Evolutionary conservation across 2,113 vertebrate genomes (phyloP).

Genomic region (Colaptes auratus): DNA sequence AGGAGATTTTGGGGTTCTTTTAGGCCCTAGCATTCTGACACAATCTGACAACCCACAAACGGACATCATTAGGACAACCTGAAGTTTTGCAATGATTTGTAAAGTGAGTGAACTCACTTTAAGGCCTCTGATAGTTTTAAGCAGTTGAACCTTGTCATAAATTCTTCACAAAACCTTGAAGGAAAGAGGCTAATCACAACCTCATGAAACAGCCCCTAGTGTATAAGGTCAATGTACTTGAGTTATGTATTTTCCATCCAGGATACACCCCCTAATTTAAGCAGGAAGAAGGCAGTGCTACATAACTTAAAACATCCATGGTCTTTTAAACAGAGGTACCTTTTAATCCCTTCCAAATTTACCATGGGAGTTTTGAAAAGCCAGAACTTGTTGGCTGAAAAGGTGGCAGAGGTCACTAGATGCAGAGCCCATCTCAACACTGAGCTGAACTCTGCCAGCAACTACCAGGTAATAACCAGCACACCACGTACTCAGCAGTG

Average conservation of each 20-base stretch:
- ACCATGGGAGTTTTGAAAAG: neutral
- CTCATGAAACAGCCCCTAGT: neutral
- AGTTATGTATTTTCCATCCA: neutral
- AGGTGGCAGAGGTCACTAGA: neutral
- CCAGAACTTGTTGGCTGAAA: neutral
- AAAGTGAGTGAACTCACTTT: neutral
- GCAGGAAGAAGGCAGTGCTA: neutral
- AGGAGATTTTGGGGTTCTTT: neutral
- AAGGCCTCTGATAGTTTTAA: neutral
- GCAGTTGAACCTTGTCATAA: neutral
- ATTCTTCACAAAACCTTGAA: neutral
- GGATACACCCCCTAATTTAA: neutral
- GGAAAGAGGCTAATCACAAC: neutral
- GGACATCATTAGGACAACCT: neutral
- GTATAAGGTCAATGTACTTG: neutral
- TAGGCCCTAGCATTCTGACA: neutral
- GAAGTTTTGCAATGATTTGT: neutral
- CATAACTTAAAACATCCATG: neutral
- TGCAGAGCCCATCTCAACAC: neutral
- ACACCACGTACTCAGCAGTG: rapidly evolving
- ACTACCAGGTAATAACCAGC: neutral
- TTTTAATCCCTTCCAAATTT: neutral
- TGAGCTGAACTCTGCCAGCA: neutral
- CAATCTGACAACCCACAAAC: neutral
- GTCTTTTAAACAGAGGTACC: neutral